Evolutionary conservation across 2,797 vertebrate genomes (phyloP), one percentile per base, ranked within the genome.

Genomic region (Poeciliopsis turneri): DNA sequence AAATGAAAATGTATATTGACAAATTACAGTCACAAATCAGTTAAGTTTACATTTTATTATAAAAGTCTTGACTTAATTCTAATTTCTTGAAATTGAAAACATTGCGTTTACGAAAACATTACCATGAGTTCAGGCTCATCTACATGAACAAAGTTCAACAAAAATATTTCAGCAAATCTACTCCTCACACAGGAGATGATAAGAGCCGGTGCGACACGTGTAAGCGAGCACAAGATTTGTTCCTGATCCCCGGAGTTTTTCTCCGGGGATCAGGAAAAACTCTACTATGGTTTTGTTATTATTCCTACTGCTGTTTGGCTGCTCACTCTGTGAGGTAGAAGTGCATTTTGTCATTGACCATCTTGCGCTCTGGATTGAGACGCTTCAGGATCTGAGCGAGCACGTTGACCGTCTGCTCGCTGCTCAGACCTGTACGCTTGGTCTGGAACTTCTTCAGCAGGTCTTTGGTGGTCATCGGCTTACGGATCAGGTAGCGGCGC

Each of bases 361-460:
- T 97, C 88, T 98, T 98, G 86, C 97, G 96, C 92, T 98, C 97
- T 0, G 97, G 97, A 84, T 98, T 98, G 78, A 98, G 97, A 59
- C 97, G 96, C 87, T 98, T 98, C 73, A 98, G 96, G 90, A 98
- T 98, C 95, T 98, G 97, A 0, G 97, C 97, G 36, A 98, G 94
- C 47, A 98, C 97, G 0, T 98, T 98, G 88, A 98, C 97, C 0
- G 97, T 98, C 96, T 98, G 97, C 89, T 98, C 97, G 0, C 97
- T 98, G 96, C 97, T 98, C 85, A 98, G 82, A 69, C 97, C 97
- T 0, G 97, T 98, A 73, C 97, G 96, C 93, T 98, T 98, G 49
- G 97, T 98, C 95, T 98, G 97, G 95, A 98, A 98, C 88, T 98
- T 98, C 89, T 98, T 98, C 91, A 98, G 95, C 86, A 98, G 92